Percentiles rank a stretch among this genome's conserved stretches.
phyloP scores from a whole-genome alignment of 2,113 vertebrate genomes.

The Carlito syrichta region DNA sequence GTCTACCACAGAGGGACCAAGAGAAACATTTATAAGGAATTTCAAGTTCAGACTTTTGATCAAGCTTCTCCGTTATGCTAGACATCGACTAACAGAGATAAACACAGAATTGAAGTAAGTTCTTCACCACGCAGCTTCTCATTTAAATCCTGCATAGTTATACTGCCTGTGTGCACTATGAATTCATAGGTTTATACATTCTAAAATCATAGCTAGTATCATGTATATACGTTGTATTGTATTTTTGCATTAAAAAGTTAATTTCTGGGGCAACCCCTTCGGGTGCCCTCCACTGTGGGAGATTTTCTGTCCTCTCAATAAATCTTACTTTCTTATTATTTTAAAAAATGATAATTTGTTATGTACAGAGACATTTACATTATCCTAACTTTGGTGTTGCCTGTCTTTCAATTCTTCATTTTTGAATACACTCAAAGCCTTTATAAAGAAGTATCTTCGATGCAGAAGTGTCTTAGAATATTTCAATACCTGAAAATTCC shows the following conservation, averaged over 20 bases:
- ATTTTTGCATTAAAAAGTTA: neutral
- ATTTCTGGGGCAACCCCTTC: no score
- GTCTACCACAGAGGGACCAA: neutral
- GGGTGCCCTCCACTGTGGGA: no score
- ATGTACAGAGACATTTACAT: neutral
- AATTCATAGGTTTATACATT: neutral
- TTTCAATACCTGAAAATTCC: neutral
- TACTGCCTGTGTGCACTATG: neutral
- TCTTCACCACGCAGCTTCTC: neutral
- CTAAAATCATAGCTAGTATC: neutral
- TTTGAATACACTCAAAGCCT: neutral
- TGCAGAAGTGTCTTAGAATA: neutral
- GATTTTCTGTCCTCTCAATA: no score
- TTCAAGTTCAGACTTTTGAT: neutral
- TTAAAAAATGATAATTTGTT: neutral
- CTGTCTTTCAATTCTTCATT: neutral
- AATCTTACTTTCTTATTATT: no score
- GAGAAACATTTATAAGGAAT: neutral
- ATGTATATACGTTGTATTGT: rapidly evolving
- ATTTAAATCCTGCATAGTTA: neutral
- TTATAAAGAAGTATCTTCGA: no score
- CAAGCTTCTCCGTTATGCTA: neutral
- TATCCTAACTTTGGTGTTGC: neutral
- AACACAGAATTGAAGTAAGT: neutral
- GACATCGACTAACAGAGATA: rapidly evolving